These are phyloP conservation scores for Spinibarbus caldwelli DNA, from an alignment of 2,797 vertebrate genomes.

Conservation along the genomic window DNA sequence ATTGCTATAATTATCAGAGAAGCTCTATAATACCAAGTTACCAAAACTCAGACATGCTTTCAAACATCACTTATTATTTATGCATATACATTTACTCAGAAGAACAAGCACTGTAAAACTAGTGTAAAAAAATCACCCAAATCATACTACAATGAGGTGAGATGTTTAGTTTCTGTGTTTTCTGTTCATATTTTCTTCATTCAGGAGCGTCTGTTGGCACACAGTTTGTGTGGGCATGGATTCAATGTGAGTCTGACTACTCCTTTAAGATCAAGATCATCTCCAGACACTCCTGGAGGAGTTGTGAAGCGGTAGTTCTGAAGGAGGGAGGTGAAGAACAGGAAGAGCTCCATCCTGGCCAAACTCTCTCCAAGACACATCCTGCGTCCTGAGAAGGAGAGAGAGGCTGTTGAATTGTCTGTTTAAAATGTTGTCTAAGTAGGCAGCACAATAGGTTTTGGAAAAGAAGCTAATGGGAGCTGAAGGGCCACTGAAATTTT, in stretches of 20 bases:
- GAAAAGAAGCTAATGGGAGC: too few species aligned
- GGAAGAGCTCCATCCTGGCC: conserved; percentile 78
- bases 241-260: conserved; percentile 64
- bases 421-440: too few species aligned
- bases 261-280: conserved; percentile 72
- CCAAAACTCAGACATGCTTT: too few species aligned
- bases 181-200: background rate
- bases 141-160: too few species aligned
- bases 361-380: conserved; percentile 74
- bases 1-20: background rate
- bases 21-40: background rate
- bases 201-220: conserved; percentile 14
- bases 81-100: too few species aligned
- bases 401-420: background rate
- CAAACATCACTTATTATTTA: too few species aligned
- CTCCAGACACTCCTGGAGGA: conserved; percentile 67
- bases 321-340: conserved; percentile 77
- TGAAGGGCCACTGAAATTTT: too few species aligned
- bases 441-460: too few species aligned
- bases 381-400: conserved; percentile 62
- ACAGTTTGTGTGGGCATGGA: conserved; percentile 59
- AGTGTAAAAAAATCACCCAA: too few species aligned
- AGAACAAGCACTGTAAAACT: too few species aligned
- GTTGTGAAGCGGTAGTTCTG: conserved; percentile 72
- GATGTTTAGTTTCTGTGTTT: too few species aligned